These are phyloP conservation scores for Asteroscopus sphinx DNA, from an alignment of 2,888 invertebrate genomes.

Conservation along the genomic window DNA sequence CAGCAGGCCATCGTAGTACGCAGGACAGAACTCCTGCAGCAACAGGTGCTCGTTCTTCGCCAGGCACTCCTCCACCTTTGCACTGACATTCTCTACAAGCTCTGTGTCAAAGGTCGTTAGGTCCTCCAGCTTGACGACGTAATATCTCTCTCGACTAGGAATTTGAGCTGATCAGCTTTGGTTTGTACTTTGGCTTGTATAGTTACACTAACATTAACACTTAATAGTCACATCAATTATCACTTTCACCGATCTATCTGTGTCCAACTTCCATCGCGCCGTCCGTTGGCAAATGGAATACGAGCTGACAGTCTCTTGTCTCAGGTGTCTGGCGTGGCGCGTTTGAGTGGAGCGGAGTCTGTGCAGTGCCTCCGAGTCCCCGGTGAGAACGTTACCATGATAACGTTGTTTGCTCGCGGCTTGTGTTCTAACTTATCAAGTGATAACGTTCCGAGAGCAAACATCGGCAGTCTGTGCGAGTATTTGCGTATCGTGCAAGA, in stretches of 20 bases:
- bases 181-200: conserved; percentile 69
- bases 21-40: conserved; percentile 88
- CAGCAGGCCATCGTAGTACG: conserved; percentile 93
- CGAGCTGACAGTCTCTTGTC: conserved; percentile 33
- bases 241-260: conserved; percentile 65
- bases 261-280: conserved; percentile 65
- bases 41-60: conserved; percentile 71
- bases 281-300: conserved; percentile 17
- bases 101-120: conserved; percentile 81
- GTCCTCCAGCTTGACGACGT: conserved; percentile 86
- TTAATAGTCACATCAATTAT: conserved; percentile 56
- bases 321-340: conserved; percentile 73
- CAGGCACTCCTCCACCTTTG: conserved; percentile 76
- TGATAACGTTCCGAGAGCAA: conserved; percentile 85
- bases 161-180: conserved; percentile 66
- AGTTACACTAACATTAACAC: conserved; percentile 61
- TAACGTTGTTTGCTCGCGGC: conserved; percentile 85
- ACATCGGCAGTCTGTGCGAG: conserved; percentile 84
- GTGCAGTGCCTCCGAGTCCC: conserved; percentile 75
- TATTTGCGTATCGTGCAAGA: conserved; percentile 86
- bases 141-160: conserved; percentile 63
- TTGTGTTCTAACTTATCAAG: conserved; percentile 89
- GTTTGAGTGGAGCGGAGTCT: conserved; percentile 74
- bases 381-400: conserved; percentile 84
- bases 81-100: conserved; percentile 79